These are phyloP conservation scores for Laspeyria flexula DNA, from an alignment of 2,888 invertebrate species.

Conservation along the genomic window DNA sequence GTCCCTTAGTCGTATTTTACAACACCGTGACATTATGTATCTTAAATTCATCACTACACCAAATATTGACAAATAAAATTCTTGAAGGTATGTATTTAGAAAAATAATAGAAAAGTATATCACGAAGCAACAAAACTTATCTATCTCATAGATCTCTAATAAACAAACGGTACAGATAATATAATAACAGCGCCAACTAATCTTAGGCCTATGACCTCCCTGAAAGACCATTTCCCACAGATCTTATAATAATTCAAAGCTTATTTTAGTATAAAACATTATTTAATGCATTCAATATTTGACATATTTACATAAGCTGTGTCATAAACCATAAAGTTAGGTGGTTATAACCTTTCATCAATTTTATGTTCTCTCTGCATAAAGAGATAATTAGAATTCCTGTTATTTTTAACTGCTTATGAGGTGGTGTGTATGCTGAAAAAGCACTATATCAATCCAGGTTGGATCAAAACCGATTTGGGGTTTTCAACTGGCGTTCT, in stretches of 20 bases:
- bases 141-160: neutral
- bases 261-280: constrained; percentile 19
- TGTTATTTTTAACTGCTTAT: constrained; percentile 35
- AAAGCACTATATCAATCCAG: no score
- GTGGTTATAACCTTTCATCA: constrained; percentile 27
- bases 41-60: no score
- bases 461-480: no score
- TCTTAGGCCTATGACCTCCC: constrained; percentile 7
- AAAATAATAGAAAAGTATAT: neutral
- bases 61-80: no score
- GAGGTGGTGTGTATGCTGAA: no score
- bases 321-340: constrained; percentile 50
- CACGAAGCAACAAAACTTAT: neutral
- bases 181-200: constrained; percentile 9
- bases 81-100: no score
- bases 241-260: constrained; percentile 12
- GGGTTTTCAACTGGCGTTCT: no score
- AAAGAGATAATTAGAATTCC: constrained; percentile 34
- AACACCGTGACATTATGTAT: no score
- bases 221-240: constrained; percentile 13
- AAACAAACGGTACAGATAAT: constrained; percentile 14
- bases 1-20: no score
- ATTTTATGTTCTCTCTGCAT: constrained; percentile 34
- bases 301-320: constrained; percentile 46
- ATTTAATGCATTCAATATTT: constrained; percentile 33